Evolutionary conservation across 2,797 vertebrate genomes (phyloP).

Genomic region (Danio kyathit): DNA sequence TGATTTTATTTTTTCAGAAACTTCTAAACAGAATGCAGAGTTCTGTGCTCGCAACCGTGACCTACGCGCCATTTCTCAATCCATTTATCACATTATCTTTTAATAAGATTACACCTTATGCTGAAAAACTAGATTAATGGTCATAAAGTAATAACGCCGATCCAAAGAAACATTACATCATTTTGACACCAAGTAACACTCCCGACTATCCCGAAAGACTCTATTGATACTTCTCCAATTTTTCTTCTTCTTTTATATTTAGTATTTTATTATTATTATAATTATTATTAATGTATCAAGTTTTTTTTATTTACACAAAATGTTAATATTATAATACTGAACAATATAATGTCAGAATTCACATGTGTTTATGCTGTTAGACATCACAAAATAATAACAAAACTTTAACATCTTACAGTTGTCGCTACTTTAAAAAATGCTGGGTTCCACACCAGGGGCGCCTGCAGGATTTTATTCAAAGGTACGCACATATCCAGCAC

Average conservation of each 20-base stretch:
- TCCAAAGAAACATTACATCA: background rate
- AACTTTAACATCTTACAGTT: too few species aligned
- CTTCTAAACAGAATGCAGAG: background rate
- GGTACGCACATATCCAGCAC: too few species aligned
- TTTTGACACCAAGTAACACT: background rate
- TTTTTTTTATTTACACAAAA: background rate
- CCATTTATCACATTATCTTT: background rate
- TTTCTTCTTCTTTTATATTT: background rate
- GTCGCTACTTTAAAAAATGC: too few species aligned
- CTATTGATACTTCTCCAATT: background rate
- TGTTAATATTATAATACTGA: background rate
- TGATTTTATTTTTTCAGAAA: background rate
- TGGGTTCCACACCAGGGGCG: too few species aligned
- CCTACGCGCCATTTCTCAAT: background rate
- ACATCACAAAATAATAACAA: too few species aligned
- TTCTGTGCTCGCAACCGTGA: background rate
- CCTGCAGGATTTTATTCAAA: too few species aligned
- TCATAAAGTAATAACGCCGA: background rate
- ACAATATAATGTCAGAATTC: too few species aligned
- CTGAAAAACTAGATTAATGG: background rate
- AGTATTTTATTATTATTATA: too few species aligned
- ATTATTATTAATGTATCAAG: too few species aligned
- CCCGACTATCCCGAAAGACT: background rate
- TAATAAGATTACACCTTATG: slow-evolving; percentile 15
- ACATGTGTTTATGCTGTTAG: too few species aligned